Evolutionary conservation across 2,888 invertebrate genomes (phyloP), one percentile per base, ranked within the genome.

Genomic region (Chironomus tentans): DNA sequence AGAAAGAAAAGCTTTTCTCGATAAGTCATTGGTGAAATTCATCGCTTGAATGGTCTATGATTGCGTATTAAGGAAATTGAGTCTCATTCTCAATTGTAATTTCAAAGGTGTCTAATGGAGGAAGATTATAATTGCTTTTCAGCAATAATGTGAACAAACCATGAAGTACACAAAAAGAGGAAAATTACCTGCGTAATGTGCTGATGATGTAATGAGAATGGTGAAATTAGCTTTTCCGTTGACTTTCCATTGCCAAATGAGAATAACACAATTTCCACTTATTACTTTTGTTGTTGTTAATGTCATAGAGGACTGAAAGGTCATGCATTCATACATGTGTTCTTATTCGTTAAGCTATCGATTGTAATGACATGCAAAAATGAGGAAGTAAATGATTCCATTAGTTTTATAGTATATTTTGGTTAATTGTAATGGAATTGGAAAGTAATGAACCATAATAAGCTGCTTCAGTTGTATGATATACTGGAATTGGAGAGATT

Each of bases 1-100:
- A 50, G 4, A 15, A 13, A 50, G n/a, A 50, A 56, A 15, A 15
- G 56, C 50, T 50, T 48, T 65, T 65, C 24, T 65, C 65, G 65
- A 65, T 65, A 65, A 18, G 65, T 65, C 65, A 65, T 65, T 65
- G 65, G 24, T 65, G 65, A 65, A 65, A 65, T 65, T 65, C 65
- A 65, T 65, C 22, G 65, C 65, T 21, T 65, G 65, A 65, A 65
- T 22, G 65, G 65, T 65, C 65, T 65, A 65, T 65, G 65, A 65
- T 65, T 65, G 65, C 65, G 65, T 65, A 65, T 24, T 24, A 24
- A 24, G 65, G 24, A 65, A 65, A 65, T 65, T 21, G 24, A 65
- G 24, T 65, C 24, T 21, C 65, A 24, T 21, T 65, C 56, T 56
- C 56, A 65, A 65, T 21, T 24, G 65, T 21, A 65, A 24, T 24